Conservation (phyloP, 2,888 invertebrate genomes). For the Linnaemya tessellans region DNA sequence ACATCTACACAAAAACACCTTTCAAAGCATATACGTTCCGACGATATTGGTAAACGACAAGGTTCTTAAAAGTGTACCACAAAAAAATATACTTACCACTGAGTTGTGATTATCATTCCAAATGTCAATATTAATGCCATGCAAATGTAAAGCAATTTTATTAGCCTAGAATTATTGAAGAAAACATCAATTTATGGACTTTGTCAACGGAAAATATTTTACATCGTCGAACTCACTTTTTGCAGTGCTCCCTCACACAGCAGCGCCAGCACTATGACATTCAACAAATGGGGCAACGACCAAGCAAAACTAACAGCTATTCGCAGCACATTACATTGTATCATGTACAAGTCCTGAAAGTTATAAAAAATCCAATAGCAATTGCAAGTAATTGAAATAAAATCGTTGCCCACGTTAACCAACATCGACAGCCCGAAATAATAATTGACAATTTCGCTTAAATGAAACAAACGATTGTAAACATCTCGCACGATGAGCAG, state of each 20-base stretch:
- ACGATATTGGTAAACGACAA: too few species aligned
- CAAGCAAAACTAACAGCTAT: slow-evolving; percentile 78
- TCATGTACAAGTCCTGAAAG: slow-evolving; percentile 76
- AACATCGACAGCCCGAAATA: slow-evolving; percentile 81
- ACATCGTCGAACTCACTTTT: slow-evolving; percentile 77
- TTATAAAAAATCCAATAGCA: slow-evolving; percentile 82
- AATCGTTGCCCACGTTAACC: slow-evolving; percentile 81
- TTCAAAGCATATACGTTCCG: too few species aligned
- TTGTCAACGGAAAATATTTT: slow-evolving; percentile 35
- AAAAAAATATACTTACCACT: slow-evolving; percentile 82
- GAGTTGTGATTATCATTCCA: slow-evolving; percentile 82
- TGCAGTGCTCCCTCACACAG: slow-evolving; percentile 79
- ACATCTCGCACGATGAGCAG: slow-evolving; percentile 77
- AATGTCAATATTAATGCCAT: slow-evolving; percentile 82
- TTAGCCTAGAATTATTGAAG: slow-evolving; percentile 80
- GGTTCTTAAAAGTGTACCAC: too few species aligned
- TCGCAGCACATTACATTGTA: slow-evolving; percentile 74
- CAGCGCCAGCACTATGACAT: slow-evolving; percentile 78
- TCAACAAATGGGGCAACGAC: slow-evolving; percentile 80
- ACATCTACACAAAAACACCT: too few species aligned
- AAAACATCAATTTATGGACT: background rate
- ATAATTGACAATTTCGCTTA: slow-evolving; percentile 77
- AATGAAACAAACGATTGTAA: slow-evolving; percentile 80
- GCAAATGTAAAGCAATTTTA: slow-evolving; percentile 81
- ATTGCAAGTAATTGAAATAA: slow-evolving; percentile 81